These are phyloP conservation scores for Cordylochernes scorpioides DNA, from an alignment of 2,888 invertebrate species.

Conservation along the genomic window DNA sequence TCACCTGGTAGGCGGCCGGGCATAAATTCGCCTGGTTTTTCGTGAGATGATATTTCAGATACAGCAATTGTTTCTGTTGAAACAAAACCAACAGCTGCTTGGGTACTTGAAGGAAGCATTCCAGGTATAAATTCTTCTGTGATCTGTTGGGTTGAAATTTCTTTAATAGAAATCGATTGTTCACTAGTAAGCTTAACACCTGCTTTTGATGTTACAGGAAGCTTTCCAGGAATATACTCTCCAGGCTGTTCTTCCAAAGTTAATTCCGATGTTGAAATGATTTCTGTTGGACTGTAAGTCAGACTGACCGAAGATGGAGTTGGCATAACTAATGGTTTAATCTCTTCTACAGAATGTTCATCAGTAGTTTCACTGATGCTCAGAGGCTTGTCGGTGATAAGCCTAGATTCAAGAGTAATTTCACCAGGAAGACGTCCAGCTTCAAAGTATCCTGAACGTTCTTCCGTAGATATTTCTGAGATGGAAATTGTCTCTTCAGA, in stretches of 20 bases:
- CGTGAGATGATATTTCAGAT: slow-evolving; percentile 19
- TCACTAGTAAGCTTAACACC: slow-evolving; percentile 5
- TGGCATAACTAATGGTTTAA: slow-evolving; percentile 6
- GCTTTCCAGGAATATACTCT: slow-evolving; percentile 5
- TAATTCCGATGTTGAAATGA: slow-evolving; percentile 5
- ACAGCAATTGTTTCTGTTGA: slow-evolving; percentile 36
- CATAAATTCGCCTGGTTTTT: slow-evolving; percentile 18
- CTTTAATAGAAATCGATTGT: slow-evolving; percentile 5
- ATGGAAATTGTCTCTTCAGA: slow-evolving; percentile 6
- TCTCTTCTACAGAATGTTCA: slow-evolving; percentile 5
- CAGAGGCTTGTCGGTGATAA: slow-evolving; percentile 8
- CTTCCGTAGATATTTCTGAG: slow-evolving; percentile 8
- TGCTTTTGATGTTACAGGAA: slow-evolving; percentile 7
- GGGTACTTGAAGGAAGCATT: slow-evolving; percentile 13
- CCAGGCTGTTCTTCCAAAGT: slow-evolving; percentile 7
- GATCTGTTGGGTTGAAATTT: slow-evolving; percentile 5
- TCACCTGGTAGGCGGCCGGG: slow-evolving; percentile 9
- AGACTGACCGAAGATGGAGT: slow-evolving; percentile 3
- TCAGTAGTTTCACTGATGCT: slow-evolving; percentile 7
- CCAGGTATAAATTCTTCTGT: slow-evolving; percentile 4
- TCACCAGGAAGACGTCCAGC: slow-evolving; percentile 10
- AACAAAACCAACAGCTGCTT: slow-evolving; percentile 31
- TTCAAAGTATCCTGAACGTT: slow-evolving; percentile 8
- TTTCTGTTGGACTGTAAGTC: slow-evolving; percentile 5
- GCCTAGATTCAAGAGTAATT: slow-evolving; percentile 8